Base-by-base conservation (phyloP, 2,888 invertebrate genomes). In the Cantharis rufa region DNA sequence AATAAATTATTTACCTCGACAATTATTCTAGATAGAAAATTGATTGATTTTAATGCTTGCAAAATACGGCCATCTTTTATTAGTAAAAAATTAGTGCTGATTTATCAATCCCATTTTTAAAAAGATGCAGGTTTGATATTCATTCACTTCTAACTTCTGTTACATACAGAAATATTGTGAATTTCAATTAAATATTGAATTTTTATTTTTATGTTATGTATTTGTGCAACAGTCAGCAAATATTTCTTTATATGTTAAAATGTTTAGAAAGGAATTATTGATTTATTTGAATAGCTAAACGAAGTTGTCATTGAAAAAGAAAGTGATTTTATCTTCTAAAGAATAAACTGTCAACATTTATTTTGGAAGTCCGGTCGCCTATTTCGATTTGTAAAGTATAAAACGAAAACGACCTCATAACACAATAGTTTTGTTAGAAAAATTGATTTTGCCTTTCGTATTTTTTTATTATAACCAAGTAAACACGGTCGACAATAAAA, bases 251-350 rank as follows among this genome's bases (percentile, higher is more conserved):
- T 66, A 68, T 69, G 70, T 64, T 69, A 71, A 71, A 74, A 71
- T 77, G 71, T 77, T 77, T 74, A 74, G 71, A 62, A 71, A 77
- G 66, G 68, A 77, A 77, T 77, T 77, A 77, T 77, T 71, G 77
- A 77, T 77, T 77, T 77, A 77, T 77, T 77, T 77, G 77, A 77
- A 77, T 74, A 77, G 77, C 71, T 77, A 77, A 77, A 74, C 77
- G 62, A 70, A 71, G 48, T 21, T 74, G 69, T 71, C 71, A 71
- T 69, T 72, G 69, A 70, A 72, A 76, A 72, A 76, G 63, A 71
- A 66, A 66, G 64, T 66, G 64, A 66, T 66, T 66, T 66, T 66
- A 66, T 66, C 64, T 21, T 21, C 64, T 75, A 75, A 71, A 68
- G 27, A 48, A 72, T 27, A 69, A 69, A 69, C 62, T 61, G 69